These are phyloP conservation scores for Anneissia japonica DNA, from an alignment of 35 echinoderm and acorn worm genomes.

Conservation along the genomic window DNA sequence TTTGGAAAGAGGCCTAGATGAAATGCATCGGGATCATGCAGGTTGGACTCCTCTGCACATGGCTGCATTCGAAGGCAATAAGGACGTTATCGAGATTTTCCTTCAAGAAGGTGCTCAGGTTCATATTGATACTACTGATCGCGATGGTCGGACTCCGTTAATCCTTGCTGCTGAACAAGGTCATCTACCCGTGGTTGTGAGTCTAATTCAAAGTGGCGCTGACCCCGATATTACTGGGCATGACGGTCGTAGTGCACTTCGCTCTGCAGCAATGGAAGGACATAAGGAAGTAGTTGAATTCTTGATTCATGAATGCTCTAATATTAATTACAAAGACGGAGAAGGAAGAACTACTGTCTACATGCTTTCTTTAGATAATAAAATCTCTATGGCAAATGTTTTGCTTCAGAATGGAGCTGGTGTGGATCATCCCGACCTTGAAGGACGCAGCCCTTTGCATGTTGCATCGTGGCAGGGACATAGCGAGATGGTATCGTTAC, in stretches of 20 bases:
- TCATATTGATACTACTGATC: conserved; percentile 73
- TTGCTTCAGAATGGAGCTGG: conserved; percentile 67
- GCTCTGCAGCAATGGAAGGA: conserved; percentile 76
- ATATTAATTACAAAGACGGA: conserved; percentile 90
- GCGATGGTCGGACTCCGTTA: conserved; percentile 85
- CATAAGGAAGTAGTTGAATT: conserved; percentile 73
- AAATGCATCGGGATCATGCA: conserved; percentile 96
- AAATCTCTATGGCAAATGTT: conserved; percentile 65
- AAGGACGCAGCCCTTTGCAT: conserved; percentile 90
- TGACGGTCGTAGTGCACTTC: conserved; percentile 77
- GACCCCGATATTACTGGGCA: conserved; percentile 59
- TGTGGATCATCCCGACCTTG: conserved; percentile 67
- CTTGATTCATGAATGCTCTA: conserved; percentile 58
- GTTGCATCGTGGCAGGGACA: conserved; percentile 98
- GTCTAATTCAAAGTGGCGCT: conserved; percentile 59
- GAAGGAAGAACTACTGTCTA: conserved; percentile 93
- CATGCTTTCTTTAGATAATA: conserved; percentile 91
- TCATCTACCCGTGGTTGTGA: conserved; percentile 61
- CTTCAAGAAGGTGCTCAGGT: conserved; percentile 67
- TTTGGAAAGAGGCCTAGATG: conserved; percentile 86
- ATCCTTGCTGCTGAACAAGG: conserved; percentile 94
- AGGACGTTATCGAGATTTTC: conserved; percentile 76
- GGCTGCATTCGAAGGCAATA: conserved; percentile 87
- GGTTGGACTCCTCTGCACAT: conserved; percentile 98
- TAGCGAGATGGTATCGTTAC: conserved; percentile 62